These are phyloP conservation scores for Drosophila suzukii DNA, from an alignment of 1,140 invertebrate genomes.

Conservation along the genomic window DNA sequence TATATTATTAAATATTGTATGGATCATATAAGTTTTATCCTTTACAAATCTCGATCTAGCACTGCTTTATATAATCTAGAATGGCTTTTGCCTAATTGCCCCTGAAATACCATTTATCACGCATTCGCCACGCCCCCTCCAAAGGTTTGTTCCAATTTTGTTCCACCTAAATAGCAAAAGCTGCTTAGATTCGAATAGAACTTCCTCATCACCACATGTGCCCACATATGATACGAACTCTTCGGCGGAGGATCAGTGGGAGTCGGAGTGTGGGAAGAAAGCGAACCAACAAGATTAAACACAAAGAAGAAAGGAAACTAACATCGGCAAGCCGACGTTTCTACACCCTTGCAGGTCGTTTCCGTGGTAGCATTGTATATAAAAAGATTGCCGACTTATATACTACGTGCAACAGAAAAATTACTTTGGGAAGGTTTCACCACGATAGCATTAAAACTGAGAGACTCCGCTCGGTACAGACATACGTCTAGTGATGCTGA, in stretches of 20 bases:
- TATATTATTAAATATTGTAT: background rate
- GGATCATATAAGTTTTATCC: background rate
- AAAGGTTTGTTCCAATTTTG: slow-evolving; percentile 39
- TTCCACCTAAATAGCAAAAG: slow-evolving; percentile 47
- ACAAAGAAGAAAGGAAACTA: background rate
- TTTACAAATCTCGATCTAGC: background rate
- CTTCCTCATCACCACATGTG: slow-evolving; percentile 1
- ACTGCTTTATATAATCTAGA: slow-evolving; percentile 7
- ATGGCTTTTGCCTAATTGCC: slow-evolving; percentile 19
- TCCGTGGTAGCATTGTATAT: no score
- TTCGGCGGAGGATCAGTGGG: slow-evolving; percentile 56
- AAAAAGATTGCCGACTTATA: no score
- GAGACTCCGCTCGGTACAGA: no score
- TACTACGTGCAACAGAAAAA: no score
- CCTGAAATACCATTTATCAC: slow-evolving; percentile 25
- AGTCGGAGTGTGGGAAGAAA: slow-evolving; percentile 64
- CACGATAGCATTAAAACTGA: no score
- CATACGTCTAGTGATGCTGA: no score
- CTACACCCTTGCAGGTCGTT: no score
- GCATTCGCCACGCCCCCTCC: slow-evolving; percentile 4
- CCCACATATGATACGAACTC: slow-evolving; percentile 2
- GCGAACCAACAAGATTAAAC: slow-evolving; percentile 36
- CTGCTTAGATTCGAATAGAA: slow-evolving; percentile 42
- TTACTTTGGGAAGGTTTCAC: no score
- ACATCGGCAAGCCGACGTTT: no score